Evolutionary conservation across 1,140 invertebrate species (phyloP), one percentile per base, ranked within the genome.

Genomic region (Drosophila truncata): DNA sequence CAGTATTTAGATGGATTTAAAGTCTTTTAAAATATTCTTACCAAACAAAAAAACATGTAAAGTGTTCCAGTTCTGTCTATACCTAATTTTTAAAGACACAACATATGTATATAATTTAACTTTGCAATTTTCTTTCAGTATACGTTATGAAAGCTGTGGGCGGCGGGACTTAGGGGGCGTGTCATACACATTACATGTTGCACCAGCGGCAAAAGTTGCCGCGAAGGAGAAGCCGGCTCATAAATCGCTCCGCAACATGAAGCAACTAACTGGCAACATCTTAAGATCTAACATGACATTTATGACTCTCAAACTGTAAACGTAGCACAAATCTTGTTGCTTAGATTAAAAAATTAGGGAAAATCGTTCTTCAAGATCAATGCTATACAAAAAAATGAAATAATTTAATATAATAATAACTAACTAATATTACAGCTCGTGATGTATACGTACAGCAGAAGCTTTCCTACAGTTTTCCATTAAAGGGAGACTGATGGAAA

Each of bases 301-400:
- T 10, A 61, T 65, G 77, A 18, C 79, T 82, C 69, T 82, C 69
- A 73, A 87, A 69, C 76, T 66, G 55, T 57, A 23, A 16, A 8
- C 23, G 10, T 14, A 35, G 46, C 70, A 76, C 73, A 8, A 6
- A 29, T 1, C 27, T 29, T 29, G 27, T n/a, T n/a, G n/a, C n/a
- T n/a, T n/a, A n/a, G n/a, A n/a, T n/a, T n/a, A n/a, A n/a, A n/a
- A n/a, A n/a, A n/a, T n/a, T n/a, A n/a, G 18, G 4, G 20, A 6
- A 14, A 46, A 9, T 31, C 4, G 6, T 6, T 11, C 20, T 46
- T 23, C 7, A 16, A 5, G 14, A 9, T 10, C 14, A 47, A 0
- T 25, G 4, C 1, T n/a, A n/a, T 25, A 16, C 0, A 9, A 3
- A 16, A 25, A 25, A 10, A 1, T 3, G 25, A 23, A 33, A 4